A percentile compares a stretch with the other conserved stretches of the same genome.
These are phyloP conservation scores for Hiodon tergisus DNA, from an alignment of 2,113 vertebrate species.

Conservation along the genomic window DNA sequence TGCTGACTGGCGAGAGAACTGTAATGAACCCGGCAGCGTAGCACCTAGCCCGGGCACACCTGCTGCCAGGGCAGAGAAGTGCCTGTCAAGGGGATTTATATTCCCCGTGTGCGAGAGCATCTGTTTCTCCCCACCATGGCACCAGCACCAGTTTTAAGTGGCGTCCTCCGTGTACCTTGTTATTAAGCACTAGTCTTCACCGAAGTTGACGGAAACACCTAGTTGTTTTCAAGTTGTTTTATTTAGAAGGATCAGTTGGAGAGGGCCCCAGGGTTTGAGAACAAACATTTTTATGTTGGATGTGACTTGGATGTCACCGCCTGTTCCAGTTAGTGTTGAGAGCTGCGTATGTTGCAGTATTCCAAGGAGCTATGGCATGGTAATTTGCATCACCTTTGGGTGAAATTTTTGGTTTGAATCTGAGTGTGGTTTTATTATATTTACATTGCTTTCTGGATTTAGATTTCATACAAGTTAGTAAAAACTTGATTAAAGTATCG, in stretches of 20 bases:
- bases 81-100: not conserved
- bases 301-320: too few relatives aligned
- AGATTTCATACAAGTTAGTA: too few relatives aligned
- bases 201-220: not conserved
- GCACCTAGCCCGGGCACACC: not conserved
- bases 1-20: not conserved
- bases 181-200: not conserved
- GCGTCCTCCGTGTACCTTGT: not conserved
- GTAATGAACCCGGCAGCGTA: not conserved
- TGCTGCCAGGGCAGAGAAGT: not conserved
- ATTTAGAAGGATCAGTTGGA: not conserved
- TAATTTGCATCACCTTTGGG: too few relatives aligned
- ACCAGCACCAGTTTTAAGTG: not conserved
- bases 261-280: not conserved
- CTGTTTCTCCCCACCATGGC: not conserved
- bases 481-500: too few relatives aligned
- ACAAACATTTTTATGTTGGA: not conserved
- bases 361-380: too few relatives aligned
- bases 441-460: too few relatives aligned
- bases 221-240: not conserved
- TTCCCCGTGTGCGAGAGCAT: not conserved
- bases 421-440: too few relatives aligned
- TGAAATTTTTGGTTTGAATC: too few relatives aligned
- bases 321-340: too few relatives aligned
- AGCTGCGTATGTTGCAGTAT: too few relatives aligned